Evolutionary conservation across 2,888 invertebrate species (phyloP), one percentile per base, ranked within the genome.

Genomic region (Mesochorus sp.): DNA sequence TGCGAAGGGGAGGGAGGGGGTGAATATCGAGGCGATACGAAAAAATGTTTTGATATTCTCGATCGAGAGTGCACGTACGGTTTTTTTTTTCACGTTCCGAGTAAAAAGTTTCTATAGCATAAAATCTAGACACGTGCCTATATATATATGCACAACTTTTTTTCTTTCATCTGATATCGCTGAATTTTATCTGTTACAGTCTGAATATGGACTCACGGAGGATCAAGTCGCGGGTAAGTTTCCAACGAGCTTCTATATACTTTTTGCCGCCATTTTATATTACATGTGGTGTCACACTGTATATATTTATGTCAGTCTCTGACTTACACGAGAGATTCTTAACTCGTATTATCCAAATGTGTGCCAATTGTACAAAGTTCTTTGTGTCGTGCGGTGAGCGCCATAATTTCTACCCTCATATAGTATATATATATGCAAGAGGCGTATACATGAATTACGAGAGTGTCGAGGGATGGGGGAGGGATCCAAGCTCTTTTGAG

Each of bases 201-300:
- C 95, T 77, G 96, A 97, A 90, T 96, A 96, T 93, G 97, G 97
- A 85, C 94, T 97, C 82, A 95, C 96, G 71, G 96, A 97, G 91
- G 97, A 97, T 89, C 96, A 96, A 93, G 96, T 97, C 81, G 96
- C 96, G 91, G 95, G 96, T 96, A 92, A 92, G 88, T 83, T 76
- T 55, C 2, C 3, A 44, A 24, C 3, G 49, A 24, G 2, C 34
- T 57, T n/a, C 17, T 19, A 0, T 31, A 31, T 31, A 31, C 6
- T 4, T 31, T 10, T 37, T 0, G n/a, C 3, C 8, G n/a, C n/a
- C n/a, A 3, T 6, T 37, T 37, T 37, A 37, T 37, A n/a, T 37
- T 2, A n/a, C n/a, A n/a, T n/a, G n/a, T n/a, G n/a, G n/a, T n/a
- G n/a, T n/a, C n/a, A n/a, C n/a, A n/a, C n/a, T 21, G 19, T 6